Percentiles rank a stretch among this genome's conserved stretches.
Conservation (phyloP, 1,140 invertebrate genomes). For the Bombus superbus region DNA sequence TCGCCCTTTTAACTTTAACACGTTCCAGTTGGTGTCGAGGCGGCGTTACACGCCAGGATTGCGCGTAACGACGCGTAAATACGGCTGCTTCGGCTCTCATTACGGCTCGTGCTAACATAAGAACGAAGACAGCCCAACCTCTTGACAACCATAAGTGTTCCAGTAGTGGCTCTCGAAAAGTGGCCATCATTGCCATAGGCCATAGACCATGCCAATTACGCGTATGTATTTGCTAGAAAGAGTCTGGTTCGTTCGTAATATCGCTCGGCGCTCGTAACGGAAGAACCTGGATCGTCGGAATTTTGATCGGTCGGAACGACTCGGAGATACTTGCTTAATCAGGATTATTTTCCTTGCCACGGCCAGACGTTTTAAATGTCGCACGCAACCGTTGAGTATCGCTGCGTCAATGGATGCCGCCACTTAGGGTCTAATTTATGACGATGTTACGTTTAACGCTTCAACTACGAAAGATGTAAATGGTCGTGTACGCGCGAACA, state of each 20-base stretch:
- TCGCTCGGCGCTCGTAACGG: background rate
- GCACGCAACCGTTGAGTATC: background rate
- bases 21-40: conserved; percentile 10
- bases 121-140: conserved; percentile 15
- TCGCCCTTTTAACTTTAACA: conserved; percentile 13
- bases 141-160: background rate
- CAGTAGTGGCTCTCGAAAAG: conserved; percentile 5
- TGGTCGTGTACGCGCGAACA: background rate
- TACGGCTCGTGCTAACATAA: conserved; percentile 3
- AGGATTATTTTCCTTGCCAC: rapidly evolving
- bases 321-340: background rate
- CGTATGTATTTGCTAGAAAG: background rate
- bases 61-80: conserved; percentile 37
- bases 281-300: no score
- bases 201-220: no score
- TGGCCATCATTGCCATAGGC: background rate
- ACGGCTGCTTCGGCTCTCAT: background rate
- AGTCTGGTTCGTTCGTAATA: background rate
- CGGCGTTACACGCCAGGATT: conserved; percentile 17
- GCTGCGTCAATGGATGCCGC: background rate
- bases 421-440: background rate
- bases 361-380: background rate
- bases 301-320: no score
- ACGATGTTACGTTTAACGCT: background rate
- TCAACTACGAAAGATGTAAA: background rate